These are phyloP conservation scores for Acrocephalus kingi DNA, from an alignment of 2,113 vertebrate genomes.

Conservation along the genomic window DNA sequence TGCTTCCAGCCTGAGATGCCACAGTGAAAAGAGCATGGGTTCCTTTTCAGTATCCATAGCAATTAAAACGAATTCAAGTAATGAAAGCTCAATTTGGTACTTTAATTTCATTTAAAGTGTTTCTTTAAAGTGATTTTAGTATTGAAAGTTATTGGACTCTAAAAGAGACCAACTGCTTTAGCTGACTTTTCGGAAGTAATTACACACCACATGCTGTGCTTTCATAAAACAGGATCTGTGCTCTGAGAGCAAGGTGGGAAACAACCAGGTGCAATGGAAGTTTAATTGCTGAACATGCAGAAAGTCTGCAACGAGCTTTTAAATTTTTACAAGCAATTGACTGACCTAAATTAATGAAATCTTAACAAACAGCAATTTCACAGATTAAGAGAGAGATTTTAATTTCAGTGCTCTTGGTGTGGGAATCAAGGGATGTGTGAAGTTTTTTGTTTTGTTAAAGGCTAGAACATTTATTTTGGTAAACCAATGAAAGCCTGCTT, in stretches of 20 bases:
- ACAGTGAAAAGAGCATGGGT: background rate
- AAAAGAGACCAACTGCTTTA: slow-evolving; percentile 33
- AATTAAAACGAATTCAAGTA: background rate
- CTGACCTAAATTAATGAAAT: background rate
- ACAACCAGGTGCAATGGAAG: background rate
- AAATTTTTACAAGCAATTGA: background rate
- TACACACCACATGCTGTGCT: slow-evolving; percentile 17
- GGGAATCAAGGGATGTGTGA: background rate
- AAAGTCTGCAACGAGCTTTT: background rate
- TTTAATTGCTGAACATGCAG: slow-evolving; percentile 2
- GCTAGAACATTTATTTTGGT: background rate
- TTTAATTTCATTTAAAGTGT: slow-evolving; percentile 32
- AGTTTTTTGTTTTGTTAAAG: background rate
- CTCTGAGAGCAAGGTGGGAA: background rate
- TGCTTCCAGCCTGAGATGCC: background rate
- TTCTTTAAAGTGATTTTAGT: slow-evolving; percentile 35
- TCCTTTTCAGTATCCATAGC: background rate
- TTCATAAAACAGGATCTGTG: background rate
- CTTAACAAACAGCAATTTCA: background rate
- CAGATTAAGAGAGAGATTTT: background rate
- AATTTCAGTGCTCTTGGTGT: background rate
- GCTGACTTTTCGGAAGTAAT: slow-evolving; percentile 24
- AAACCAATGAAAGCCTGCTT: background rate
- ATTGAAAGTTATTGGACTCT: slow-evolving; percentile 47
- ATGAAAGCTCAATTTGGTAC: background rate